Base-by-base conservation (phyloP, 2,888 invertebrate genomes). In the Caenorhabditis sp. region DNA sequence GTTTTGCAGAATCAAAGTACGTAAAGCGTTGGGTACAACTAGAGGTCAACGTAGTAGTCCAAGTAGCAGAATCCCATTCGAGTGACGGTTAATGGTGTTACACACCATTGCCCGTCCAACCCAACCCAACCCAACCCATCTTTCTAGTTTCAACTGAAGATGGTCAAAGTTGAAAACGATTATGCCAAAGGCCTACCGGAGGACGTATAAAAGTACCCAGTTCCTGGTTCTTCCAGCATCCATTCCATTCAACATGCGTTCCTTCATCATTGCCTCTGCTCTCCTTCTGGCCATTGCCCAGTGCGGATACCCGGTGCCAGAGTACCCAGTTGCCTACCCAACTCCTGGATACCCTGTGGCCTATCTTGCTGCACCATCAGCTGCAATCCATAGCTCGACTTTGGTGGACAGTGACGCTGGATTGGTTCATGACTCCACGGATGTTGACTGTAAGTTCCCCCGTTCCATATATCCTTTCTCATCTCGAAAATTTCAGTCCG, bases 241-340 rank as follows among this genome's bases (percentile, higher is more conserved):
- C n/a, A n/a, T n/a, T n/a, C 24, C 28, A n/a, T 20, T 26, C 26
- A 20, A n/a, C 28, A 69, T 69, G 60, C 61, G 53, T 32, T 61
- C 53, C 28, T 20, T 71, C 50, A 15, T 72, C 56, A 11, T 64
- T 47, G 11, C 24, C 35, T 64, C 72, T 20, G 44, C 64, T 15
- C 50, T 72, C 28, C 51, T 70, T 22, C 37, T 60, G 51, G 53
- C 61, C 15, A 18, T 53, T 26, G 37, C 15, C 18, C 53, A 56
- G n/a, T 64, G 64, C 20, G 72, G 64, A 1, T 72, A 72, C 22
- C 53, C 55, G 2, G 64, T 72, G 6, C 24, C 56, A 9, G 64
- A 64, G 24, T 64, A 50, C n/a, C 62, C 50, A 28, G 24, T 40
- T 1, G 26, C 62, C 6, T 40, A 40, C 13, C 40, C 40, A 2